Base-by-base conservation (phyloP, 1,140 invertebrate species). In the Drosophila guanche region DNA sequence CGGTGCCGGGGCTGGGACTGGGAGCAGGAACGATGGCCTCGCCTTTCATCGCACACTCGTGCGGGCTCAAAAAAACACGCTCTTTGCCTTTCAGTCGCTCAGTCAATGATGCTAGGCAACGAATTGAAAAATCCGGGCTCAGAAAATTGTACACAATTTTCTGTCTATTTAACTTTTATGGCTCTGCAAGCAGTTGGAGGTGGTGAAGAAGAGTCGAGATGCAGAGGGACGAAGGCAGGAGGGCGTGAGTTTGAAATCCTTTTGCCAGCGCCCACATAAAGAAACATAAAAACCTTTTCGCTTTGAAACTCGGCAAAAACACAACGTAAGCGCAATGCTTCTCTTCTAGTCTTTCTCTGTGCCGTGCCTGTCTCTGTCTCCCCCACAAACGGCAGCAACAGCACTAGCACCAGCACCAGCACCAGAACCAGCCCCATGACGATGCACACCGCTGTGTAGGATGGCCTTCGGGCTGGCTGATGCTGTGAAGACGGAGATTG, bases 131-230 rank as follows among this genome's bases (percentile, higher is more conserved):
- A 88, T 76, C 77, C 54, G 23, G 40, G 53, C 5, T 12, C 45
- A 88, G 62, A 78, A 88, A 86, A 83, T 89, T 88, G 75, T 79
- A 76, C 71, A 83, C 79, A 72, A 89, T 83, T 88, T 88, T 88
- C 71, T 83, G 75, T 69, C 66, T 69, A 69, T 69, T 69, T 69
- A 68, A 66, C 66, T 56, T 69, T 55, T 33, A 33, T 42, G 63
- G 45, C 33, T 43, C 45, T 57, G 53, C 33, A 37, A 4, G 33
- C 33, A 37, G 33, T 25, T 42, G 42, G 53, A 63, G 61, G 37
- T 37, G n/a, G 54, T 29, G 37, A 29, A 57, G 51, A 45, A 55
- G 37, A 56, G 52, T 55, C 62, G 63, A 65, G 65, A 61, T 65
- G 67, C 41, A 37, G 43, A 46, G 12, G 12, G 20, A 16, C n/a